These are phyloP conservation scores for Drosophila ironensis DNA, from an alignment of 1,140 invertebrate genomes.

Conservation along the genomic window DNA sequence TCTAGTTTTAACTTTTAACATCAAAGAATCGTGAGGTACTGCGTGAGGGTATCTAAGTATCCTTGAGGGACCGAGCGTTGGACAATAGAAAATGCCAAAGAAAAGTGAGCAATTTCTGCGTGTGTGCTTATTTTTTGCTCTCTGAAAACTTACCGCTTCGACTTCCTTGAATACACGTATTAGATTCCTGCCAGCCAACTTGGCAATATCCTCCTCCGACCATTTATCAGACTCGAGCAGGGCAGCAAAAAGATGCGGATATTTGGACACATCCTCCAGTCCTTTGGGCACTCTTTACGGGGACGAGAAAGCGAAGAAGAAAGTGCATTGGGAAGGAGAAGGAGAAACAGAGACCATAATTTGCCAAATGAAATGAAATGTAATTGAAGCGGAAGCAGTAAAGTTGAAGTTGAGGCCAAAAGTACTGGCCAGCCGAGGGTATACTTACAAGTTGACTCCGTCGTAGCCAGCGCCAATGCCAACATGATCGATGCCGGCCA, in stretches of 20 bases:
- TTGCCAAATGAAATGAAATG: conserved; percentile 31
- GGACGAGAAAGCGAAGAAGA: neutral
- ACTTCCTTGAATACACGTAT: conserved; percentile 89
- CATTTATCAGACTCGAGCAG: conserved; percentile 87
- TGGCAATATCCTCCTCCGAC: conserved; percentile 89
- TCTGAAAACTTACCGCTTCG: conserved; percentile 86
- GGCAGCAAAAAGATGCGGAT: conserved; percentile 89
- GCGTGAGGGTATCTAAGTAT: conserved; percentile 15
- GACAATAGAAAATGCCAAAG: conserved; percentile 51
- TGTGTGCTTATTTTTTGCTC: conserved; percentile 34
- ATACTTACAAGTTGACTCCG: conserved; percentile 91
- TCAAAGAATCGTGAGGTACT: too few species aligned
- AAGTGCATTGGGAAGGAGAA: neutral
- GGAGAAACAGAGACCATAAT: conserved; percentile 20
- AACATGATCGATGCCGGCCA: conserved; percentile 92
- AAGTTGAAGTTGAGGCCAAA: neutral
- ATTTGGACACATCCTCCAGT: conserved; percentile 92
- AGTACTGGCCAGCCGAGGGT: too few species aligned
- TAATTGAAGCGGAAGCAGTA: conserved; percentile 9
- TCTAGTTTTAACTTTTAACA: too few species aligned
- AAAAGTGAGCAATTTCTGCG: conserved; percentile 31
- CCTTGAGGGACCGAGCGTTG: conserved; percentile 14
- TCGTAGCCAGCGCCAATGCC: conserved; percentile 92
- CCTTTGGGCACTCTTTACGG: conserved; percentile 86
- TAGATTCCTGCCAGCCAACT: conserved; percentile 89